Evolutionary conservation across 1,140 invertebrate genomes (phyloP).

Genomic region (Ceratoteleas bidentatus): DNA sequence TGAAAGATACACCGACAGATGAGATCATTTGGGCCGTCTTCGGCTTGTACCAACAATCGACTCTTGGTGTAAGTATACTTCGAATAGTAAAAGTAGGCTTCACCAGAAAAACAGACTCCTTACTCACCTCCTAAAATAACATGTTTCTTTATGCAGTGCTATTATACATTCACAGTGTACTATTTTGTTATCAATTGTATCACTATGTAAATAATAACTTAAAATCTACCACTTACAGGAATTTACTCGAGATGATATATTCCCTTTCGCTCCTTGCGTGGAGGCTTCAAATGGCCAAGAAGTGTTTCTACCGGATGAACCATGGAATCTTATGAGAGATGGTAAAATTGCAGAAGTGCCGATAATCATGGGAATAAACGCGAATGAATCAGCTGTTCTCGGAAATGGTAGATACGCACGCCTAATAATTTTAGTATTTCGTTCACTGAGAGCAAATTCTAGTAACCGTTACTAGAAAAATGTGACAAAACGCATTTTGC

Average conservation of each 20-base stretch:
- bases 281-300: conserved; percentile 82
- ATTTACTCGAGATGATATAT: conserved; percentile 33
- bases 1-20: conserved; percentile 82
- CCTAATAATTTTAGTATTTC: neutral
- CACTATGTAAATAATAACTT: too few species aligned
- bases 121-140: too few species aligned
- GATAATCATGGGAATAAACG: conserved; percentile 84
- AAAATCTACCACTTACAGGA: too few species aligned
- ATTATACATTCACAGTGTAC: too few species aligned
- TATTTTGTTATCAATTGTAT: too few species aligned
- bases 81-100: too few species aligned
- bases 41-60: conserved; percentile 8
- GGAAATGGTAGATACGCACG: conserved; percentile 10
- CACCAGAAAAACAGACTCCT: too few species aligned
- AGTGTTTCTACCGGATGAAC: conserved; percentile 84
- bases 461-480: too few species aligned
- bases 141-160: too few species aligned
- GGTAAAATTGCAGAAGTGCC: conserved; percentile 83
- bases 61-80: too few species aligned
- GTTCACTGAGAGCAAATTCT: too few species aligned
- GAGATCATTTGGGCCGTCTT: conserved; percentile 82
- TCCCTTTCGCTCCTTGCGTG: conserved; percentile 85
- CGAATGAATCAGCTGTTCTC: conserved; percentile 81
- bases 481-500: too few species aligned
- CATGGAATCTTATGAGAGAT: conserved; percentile 79